Evolutionary conservation across 2,888 invertebrate genomes (phyloP), one percentile per base, ranked within the genome.

Genomic region (Carpatolechia fugitivella): DNA sequence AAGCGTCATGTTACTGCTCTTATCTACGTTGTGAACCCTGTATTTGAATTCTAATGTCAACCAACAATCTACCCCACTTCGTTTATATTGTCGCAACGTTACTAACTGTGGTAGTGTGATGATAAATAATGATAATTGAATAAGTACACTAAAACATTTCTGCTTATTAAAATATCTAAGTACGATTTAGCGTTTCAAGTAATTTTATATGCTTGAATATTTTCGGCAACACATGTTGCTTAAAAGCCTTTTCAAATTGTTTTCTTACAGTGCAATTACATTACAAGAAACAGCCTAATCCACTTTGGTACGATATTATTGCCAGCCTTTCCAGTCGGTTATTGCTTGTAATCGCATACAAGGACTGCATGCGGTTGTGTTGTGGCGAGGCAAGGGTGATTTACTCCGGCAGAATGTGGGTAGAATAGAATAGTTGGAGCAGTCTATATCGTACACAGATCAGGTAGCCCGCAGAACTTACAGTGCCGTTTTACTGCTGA

Each of bases 371-470:
- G 5, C 31, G 14, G 31, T 14, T 16, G 29, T 41, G 41, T 41
- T 41, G 41, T 41, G 41, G 41, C 41, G 20, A 29, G 31, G 10
- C 30, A 31, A 30, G 16, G 31, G 13, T 30, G 54, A 48, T 40
- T 47, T 47, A 30, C 47, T 13, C 16, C 14, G 52, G 38, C 52
- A 41, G 30, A 13, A 29, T 24, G 18, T 18, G 14, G n/a, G 8
- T 7, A 8, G 29, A n/a, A 24, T 44, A 24, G 24, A 44, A 44
- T 38, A 38, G 13, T 2, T 6, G 3, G 38, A 38, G 14, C 38
- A 70, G 68, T n/a, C n/a, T n/a, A n/a, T n/a, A n/a, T n/a, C n/a
- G n/a, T n/a, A 74, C 84, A 85, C 86, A 82, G 76, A 85, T 82
- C 8, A 33, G 11, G 8, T 8, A 11, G 1, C 10, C 33, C 10